Evolutionary conservation across 1,140 invertebrate genomes (phyloP).

Genomic region (Lutraria rhynchaena): DNA sequence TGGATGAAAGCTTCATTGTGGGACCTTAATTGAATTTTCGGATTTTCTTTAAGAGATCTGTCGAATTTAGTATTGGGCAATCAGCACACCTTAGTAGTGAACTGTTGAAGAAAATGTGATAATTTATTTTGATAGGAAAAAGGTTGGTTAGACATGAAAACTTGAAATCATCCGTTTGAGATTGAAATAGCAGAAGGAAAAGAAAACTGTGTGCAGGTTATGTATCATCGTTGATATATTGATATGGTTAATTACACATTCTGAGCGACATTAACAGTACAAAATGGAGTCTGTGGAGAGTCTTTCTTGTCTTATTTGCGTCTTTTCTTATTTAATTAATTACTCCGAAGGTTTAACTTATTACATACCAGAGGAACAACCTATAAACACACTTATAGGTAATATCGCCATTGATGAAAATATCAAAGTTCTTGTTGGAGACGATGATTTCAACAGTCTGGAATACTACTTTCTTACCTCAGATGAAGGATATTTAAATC

Average conservation of each 20-base stretch:
- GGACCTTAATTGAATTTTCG: slow-evolving; percentile 43
- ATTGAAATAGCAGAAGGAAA: too few species aligned
- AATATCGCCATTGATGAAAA: slow-evolving; percentile 55
- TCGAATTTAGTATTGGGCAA: slow-evolving; percentile 25
- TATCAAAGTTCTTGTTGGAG: slow-evolving; percentile 39
- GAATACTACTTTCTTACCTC: slow-evolving; percentile 45
- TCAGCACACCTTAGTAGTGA: background rate
- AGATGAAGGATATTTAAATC: slow-evolving; percentile 33
- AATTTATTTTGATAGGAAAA: background rate
- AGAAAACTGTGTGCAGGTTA: too few species aligned
- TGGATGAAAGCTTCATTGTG: slow-evolving; percentile 52
- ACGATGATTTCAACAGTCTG: slow-evolving; percentile 47
- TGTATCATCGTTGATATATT: too few species aligned
- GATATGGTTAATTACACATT: too few species aligned
- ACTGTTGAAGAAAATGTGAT: slow-evolving; percentile 10
- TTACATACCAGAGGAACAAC: slow-evolving; percentile 56
- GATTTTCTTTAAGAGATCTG: slow-evolving; percentile 51
- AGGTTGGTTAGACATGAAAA: too few species aligned
- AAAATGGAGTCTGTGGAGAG: slow-evolving; percentile 57
- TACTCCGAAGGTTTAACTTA: slow-evolving; percentile 59
- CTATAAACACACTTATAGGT: slow-evolving; percentile 60
- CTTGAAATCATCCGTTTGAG: too few species aligned
- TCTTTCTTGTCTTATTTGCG: slow-evolving; percentile 51
- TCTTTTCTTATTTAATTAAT: slow-evolving; percentile 54
- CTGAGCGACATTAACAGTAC: slow-evolving; percentile 4